Conservation (phyloP, 1,140 invertebrate genomes). For the Chrysomallon squamiferum region DNA sequence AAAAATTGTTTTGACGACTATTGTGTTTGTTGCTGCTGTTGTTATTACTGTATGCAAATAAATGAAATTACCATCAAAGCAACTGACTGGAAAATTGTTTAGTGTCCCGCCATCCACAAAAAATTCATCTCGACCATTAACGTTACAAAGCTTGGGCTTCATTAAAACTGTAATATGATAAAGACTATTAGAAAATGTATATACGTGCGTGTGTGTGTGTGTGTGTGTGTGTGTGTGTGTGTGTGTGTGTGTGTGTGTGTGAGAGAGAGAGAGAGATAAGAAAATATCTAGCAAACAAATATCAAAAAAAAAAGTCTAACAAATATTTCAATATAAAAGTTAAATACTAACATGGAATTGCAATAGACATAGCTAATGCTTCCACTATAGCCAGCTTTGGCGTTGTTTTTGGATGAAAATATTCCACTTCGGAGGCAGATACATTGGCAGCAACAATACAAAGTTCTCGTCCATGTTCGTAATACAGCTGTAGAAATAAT, state of each 20-base stretch:
- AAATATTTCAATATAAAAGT: too few relatives aligned
- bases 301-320: too few relatives aligned
- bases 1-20: too few relatives aligned
- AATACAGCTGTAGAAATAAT: slow-evolving; percentile 36
- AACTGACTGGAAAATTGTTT: slow-evolving; percentile 33
- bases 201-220: too few relatives aligned
- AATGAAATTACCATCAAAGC: slow-evolving; percentile 45
- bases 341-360: slow-evolving; percentile 44
- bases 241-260: too few relatives aligned
- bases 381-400: slow-evolving; percentile 36
- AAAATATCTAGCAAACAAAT: too few relatives aligned
- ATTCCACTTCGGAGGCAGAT: slow-evolving; percentile 30
- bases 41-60: too few relatives aligned
- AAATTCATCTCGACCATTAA: neutral
- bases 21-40: too few relatives aligned
- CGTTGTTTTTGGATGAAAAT: slow-evolving; percentile 43
- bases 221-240: too few relatives aligned
- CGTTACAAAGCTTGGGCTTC: neutral
- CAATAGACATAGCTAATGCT: slow-evolving; percentile 45
- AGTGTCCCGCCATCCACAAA: slow-evolving; percentile 34
- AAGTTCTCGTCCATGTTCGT: slow-evolving; percentile 32
- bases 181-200: too few relatives aligned
- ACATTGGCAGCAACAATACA: slow-evolving; percentile 47
- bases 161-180: neutral
- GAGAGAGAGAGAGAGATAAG: too few relatives aligned